Conservation (phyloP, 2,113 vertebrate species). For the Rhegmatorhina hoffmannsi region DNA sequence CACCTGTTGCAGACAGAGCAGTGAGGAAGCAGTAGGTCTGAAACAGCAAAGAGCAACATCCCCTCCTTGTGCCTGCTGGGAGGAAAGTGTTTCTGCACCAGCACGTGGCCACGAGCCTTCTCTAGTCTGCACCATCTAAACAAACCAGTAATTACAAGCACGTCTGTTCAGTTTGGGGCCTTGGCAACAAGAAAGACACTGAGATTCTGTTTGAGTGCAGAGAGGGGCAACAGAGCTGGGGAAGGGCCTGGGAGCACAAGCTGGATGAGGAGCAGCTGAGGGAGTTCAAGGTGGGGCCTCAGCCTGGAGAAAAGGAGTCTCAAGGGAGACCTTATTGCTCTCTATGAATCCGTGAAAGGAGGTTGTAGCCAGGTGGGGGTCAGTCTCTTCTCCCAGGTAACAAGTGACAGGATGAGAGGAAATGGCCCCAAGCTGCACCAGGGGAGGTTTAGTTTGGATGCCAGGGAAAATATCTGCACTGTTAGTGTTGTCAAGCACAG, state of each 20-base stretch:
- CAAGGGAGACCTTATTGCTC: neutral
- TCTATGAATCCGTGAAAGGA: neutral
- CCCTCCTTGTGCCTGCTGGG: constrained; percentile 37
- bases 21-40: neutral
- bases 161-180: neutral
- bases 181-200: neutral
- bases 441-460: neutral
- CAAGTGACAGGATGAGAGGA: neutral
- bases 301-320: neutral
- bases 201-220: neutral
- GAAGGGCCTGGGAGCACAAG: neutral
- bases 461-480: neutral
- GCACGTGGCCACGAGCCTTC: neutral
- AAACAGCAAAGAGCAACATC: constrained; percentile 17
- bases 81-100: neutral
- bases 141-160: neutral
- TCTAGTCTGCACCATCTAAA: neutral
- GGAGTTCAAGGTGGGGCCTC: neutral
- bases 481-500: neutral
- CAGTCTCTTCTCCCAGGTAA: neutral
- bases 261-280: neutral
- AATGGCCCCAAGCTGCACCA: rapidly evolving
- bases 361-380: neutral
- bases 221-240: neutral
- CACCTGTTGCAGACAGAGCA: neutral